Percentiles rank a stretch among this genome's conserved stretches.
Evolutionary conservation across 2,113 vertebrate species (phyloP).

Genomic region (Thunnus maccoyii): DNA sequence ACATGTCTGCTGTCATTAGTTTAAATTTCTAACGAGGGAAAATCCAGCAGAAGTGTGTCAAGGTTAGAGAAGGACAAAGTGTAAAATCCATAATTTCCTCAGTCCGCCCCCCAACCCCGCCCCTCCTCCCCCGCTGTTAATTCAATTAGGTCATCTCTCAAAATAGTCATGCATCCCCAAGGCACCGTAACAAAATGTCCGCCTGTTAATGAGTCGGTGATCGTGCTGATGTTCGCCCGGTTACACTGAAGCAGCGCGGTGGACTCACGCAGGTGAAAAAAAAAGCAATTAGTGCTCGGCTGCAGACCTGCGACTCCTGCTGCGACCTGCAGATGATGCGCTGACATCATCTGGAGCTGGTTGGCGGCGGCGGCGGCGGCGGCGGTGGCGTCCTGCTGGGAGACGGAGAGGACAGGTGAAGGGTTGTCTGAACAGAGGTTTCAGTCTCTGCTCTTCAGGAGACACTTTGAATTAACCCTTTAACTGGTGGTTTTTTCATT

Average conservation of each 20-base stretch:
- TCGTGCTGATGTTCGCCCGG: slow-evolving; percentile 49
- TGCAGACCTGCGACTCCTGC: slow-evolving; percentile 18
- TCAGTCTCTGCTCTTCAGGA: too few species aligned
- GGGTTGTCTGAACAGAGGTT: too few species aligned
- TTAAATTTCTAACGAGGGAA: neutral
- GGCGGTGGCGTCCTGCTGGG: slow-evolving; percentile 11
- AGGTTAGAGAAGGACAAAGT: slow-evolving; percentile 73
- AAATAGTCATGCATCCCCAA: slow-evolving; percentile 76
- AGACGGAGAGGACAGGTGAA: neutral
- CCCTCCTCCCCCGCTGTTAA: slow-evolving; percentile 51
- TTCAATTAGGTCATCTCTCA: slow-evolving; percentile 83
- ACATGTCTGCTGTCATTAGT: slow-evolving; percentile 8
- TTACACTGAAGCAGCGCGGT: slow-evolving; percentile 22
- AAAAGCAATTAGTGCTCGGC: slow-evolving; percentile 72
- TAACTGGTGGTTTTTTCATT: too few species aligned
- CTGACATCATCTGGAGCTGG: slow-evolving; percentile 1
- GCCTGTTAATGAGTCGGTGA: slow-evolving; percentile 75
- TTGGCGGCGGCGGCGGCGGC: neutral
- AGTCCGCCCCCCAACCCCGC: slow-evolving; percentile 29
- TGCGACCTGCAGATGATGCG: slow-evolving; percentile 27
- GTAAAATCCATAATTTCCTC: slow-evolving; percentile 72
- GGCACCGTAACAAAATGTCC: slow-evolving; percentile 64
- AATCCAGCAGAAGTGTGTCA: slow-evolving; percentile 70
- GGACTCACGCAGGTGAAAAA: slow-evolving; percentile 61
- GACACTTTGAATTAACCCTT: too few species aligned